These are phyloP conservation scores for Aporophyla nigra DNA, from an alignment of 2,888 invertebrate species.

Conservation along the genomic window DNA sequence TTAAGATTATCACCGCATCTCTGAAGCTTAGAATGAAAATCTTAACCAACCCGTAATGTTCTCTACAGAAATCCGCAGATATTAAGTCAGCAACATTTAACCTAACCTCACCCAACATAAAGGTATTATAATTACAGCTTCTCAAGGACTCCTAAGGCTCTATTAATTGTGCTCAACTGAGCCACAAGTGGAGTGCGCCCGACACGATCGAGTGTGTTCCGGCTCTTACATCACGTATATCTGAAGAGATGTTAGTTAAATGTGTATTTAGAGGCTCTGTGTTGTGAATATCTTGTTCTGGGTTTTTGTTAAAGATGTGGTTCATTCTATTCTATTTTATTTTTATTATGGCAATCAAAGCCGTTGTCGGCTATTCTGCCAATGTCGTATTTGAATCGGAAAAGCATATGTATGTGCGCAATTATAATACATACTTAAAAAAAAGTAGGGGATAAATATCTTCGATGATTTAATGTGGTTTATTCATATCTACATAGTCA, in stretches of 20 bases:
- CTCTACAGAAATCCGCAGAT: background rate
- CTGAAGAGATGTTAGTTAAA: slow-evolving; percentile 17
- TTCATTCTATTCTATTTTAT: no score
- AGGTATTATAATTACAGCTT: slow-evolving; percentile 18
- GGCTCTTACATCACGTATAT: slow-evolving; percentile 20
- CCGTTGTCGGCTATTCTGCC: no score
- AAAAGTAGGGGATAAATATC: no score
- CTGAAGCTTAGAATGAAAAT: background rate
- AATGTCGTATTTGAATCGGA: no score
- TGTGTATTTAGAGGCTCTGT: background rate
- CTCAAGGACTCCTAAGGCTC: slow-evolving; percentile 9
- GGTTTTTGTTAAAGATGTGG: background rate
- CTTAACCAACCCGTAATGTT: background rate
- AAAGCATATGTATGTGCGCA: no score
- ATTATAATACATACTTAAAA: no score
- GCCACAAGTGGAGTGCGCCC: slow-evolving; percentile 41
- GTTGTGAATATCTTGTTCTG: background rate
- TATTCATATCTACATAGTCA: background rate
- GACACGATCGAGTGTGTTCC: slow-evolving; percentile 34
- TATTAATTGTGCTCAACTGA: slow-evolving; percentile 47
- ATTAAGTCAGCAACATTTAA: background rate
- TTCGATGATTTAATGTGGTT: no score
- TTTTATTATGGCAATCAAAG: no score
- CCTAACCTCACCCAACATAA: background rate
- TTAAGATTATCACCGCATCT: background rate